These are phyloP conservation scores for Seriola aureovittata DNA, from an alignment of 2,113 vertebrate genomes.

Conservation along the genomic window DNA sequence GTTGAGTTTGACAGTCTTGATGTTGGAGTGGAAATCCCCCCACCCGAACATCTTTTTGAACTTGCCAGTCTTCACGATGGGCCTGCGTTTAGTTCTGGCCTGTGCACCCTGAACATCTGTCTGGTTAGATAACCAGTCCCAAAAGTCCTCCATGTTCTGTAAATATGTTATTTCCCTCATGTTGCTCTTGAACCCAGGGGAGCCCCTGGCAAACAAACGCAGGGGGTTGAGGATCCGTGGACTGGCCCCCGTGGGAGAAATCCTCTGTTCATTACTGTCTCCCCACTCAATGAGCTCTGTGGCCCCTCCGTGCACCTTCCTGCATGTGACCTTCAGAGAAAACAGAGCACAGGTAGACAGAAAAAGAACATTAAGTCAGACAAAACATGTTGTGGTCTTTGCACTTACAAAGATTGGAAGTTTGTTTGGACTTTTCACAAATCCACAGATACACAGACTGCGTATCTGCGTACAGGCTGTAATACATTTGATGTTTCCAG, in stretches of 20 bases:
- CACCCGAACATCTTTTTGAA: conserved; percentile 99
- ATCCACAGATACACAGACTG: neutral
- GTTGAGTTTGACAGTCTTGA: conserved; percentile 98
- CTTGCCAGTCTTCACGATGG: conserved; percentile 99
- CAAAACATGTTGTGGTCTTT: neutral
- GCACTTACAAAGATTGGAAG: neutral
- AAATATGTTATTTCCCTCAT: conserved; percentile 89
- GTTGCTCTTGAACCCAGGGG: conserved; percentile 88
- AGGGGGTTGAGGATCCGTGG: conserved; percentile 92
- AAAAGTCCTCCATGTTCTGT: conserved; percentile 93
- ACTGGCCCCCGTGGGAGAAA: conserved; percentile 88
- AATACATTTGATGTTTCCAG: neutral
- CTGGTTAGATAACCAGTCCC: conserved; percentile 98
- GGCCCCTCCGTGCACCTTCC: conserved; percentile 81
- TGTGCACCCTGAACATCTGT: conserved; percentile 92
- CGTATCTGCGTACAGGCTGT: neutral
- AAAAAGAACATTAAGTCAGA: conserved; percentile 24
- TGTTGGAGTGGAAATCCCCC: conserved; percentile 99
- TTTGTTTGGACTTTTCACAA: neutral
- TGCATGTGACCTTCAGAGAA: conserved; percentile 88
- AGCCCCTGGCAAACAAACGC: conserved; percentile 93
- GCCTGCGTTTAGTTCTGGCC: conserved; percentile 97
- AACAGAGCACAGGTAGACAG: conserved; percentile 56
- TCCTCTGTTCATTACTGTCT: conserved; percentile 86
- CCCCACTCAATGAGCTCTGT: conserved; percentile 91